phyloP scores from a whole-genome alignment of 2,797 vertebrate genomes.

The Tarsius wallacei region DNA sequence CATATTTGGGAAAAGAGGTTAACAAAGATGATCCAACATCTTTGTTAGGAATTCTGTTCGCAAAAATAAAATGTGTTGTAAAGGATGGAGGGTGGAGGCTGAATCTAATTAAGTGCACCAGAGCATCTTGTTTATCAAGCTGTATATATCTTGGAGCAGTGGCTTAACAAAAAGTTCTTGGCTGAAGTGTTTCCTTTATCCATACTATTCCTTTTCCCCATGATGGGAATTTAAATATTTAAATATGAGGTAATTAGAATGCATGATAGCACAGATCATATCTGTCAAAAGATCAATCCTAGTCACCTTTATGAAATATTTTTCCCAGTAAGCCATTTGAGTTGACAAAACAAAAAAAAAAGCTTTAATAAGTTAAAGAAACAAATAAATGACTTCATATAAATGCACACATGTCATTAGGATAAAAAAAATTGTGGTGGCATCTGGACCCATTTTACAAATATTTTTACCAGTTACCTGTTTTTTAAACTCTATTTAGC shows the following conservation, averaged over 20 bases:
- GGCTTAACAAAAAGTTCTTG: background rate
- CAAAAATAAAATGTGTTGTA: constrained; percentile 17
- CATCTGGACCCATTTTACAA: constrained; percentile 8
- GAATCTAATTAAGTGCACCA: background rate
- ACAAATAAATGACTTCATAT: constrained; percentile 23
- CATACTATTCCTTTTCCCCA: background rate
- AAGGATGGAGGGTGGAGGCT: background rate
- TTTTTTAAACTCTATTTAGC: background rate
- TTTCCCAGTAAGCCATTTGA: background rate
- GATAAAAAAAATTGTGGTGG: background rate
- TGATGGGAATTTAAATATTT: constrained; percentile 39
- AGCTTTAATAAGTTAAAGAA: constrained; percentile 57
- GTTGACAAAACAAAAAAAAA: constrained; percentile 49
- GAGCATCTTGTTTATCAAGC: background rate
- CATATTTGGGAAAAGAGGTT: background rate
- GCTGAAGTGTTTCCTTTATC: constrained; percentile 17
- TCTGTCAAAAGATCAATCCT: constrained; percentile 14
- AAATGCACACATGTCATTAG: constrained; percentile 33
- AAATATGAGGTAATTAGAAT: constrained; percentile 37
- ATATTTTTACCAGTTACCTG: constrained; percentile 71
- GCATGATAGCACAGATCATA: background rate
- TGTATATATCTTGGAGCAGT: background rate
- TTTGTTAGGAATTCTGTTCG: background rate
- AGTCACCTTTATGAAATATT: background rate
- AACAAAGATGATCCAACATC: background rate